Conservation (phyloP, 2,113 vertebrate species). For the Odontesthes bonariensis region DNA sequence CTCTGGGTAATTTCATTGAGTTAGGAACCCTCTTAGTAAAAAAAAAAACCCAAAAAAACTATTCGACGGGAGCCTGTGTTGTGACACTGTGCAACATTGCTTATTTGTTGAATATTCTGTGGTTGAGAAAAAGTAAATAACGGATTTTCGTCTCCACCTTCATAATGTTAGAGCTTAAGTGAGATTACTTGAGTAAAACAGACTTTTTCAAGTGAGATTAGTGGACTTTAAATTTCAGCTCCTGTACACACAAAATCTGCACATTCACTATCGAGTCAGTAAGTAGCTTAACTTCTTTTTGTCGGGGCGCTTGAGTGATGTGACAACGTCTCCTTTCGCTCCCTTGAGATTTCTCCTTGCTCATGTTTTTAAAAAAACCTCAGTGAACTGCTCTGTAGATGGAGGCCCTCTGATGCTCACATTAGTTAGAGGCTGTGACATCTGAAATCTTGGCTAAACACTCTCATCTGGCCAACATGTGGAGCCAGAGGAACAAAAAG, state of each 20-base stretch:
- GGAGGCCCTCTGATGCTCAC: slow-evolving; percentile 38
- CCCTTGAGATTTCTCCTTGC: slow-evolving; percentile 22
- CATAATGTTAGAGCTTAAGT: neutral
- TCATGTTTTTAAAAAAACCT: slow-evolving; percentile 41
- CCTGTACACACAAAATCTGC: neutral
- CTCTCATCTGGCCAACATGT: slow-evolving; percentile 63
- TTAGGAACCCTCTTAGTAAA: no score
- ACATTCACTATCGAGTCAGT: neutral
- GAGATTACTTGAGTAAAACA: no score
- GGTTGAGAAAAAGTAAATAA: neutral
- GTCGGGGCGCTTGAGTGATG: slow-evolving; percentile 9
- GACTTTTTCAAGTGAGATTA: no score
- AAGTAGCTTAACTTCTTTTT: slow-evolving; percentile 31
- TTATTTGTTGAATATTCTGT: no score
- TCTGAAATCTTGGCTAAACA: slow-evolving; percentile 53
- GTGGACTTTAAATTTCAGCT: neutral
- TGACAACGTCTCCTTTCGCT: slow-evolving; percentile 26
- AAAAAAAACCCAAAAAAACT: no score
- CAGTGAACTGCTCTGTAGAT: slow-evolving; percentile 34
- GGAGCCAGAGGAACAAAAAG: slow-evolving; percentile 41
- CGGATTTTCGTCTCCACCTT: neutral
- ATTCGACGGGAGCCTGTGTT: no score
- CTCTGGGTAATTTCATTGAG: no score
- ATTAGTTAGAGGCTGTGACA: slow-evolving; percentile 50
- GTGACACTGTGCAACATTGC: neutral